Base-by-base conservation (phyloP, 2,888 invertebrate species). In the Philonicus albiceps region DNA sequence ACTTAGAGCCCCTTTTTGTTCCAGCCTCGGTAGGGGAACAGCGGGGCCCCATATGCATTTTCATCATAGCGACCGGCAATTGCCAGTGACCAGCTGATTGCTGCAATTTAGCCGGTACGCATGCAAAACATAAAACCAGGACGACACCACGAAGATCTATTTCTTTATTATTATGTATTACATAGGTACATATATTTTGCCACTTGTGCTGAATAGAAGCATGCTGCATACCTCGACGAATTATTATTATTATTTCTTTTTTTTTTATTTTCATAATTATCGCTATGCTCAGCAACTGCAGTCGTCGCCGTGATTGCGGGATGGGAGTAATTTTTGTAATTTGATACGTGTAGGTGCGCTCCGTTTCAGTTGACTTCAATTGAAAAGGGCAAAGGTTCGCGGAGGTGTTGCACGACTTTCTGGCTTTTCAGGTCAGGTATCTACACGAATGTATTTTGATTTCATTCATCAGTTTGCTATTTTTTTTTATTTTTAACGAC, bases 41-140 rank as follows among this genome's bases (percentile, higher is more conserved):
- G 1, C n/a, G 16, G 30, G 8, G 74, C 16, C 31, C 11, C 31
- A 34, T 37, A 74, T 74, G 74, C 74, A 74, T 74, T 74, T 74
- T 74, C 31, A 74, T 74, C 31, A 74, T 27, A 1, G 30, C n/a
- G 27, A 30, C 74, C 31, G n/a, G 27, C 74, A 74, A 74, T 34
- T 37, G 74, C n/a, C 34, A 74, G 74, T n/a, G n/a, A n/a, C 74
- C 74, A 74, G 74, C 74, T 74, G 74, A 74, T 74, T 74, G 19
- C 74, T 34, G 74, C 74, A 74, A 74, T 74, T 74, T 74, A 74
- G 6, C 11, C 34, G 74, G 37, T n/a, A 74, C 74, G 31, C 34
- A 34, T 31, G 34, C 74, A 37, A 37, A 37, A 2, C 37, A 34
- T 74, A 74, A 43, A 43, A 37, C 31, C 74, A 34, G 74, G 74